Evolutionary conservation across 1,140 invertebrate species (phyloP), one percentile per base, ranked within the genome.

Genomic region (Ericerus pela): DNA sequence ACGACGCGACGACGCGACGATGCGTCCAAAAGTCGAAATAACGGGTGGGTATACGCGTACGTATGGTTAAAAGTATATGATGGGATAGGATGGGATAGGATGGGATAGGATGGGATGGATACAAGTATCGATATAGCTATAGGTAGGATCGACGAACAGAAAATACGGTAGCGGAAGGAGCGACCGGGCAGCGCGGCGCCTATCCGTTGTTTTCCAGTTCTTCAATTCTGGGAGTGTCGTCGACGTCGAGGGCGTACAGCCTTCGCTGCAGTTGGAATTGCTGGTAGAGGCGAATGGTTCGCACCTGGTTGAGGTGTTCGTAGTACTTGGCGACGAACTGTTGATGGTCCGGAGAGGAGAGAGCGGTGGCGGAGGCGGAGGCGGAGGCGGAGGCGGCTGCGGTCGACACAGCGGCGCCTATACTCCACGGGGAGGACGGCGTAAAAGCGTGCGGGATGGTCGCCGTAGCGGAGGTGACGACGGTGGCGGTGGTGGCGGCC

Each of bases 281-380:
- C 18, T 47, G 41, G 41, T 47, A 47, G 12, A 47, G 41, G 10
- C 26, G 41, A 24, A 47, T 47, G 20, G 41, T 47, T 20, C 41
- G 10, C 10, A 24, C 41, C 26, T 47, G 41, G 14, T 47, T 47
- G 2, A 47, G 20, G 14, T 47, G 41, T 24, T 47, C 41, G 41
- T 47, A 47, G 20, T 47, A 47, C 26, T 47, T 47, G 26, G 41
- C 41, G 3, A 47, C 41, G 2, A 47, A 24, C 26, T 47, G 41
- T 24, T 47, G 41, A 47, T 47, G 41, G 8, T 47, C 41, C 6
- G 41, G 41, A 2, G 41, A 47, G 3, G 41, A 47, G 8, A 24
- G 26, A 12, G 22, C 20, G 20, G 26, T 24, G 10, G 26, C 26
- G 8, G 41, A 47, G 11, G 22, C 20, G 20, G 26, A 47, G 10